A percentile compares a stretch with the other conserved stretches of the same genome.
phyloP scores from a whole-genome alignment of 30 jellyfish, hydroid and myxozoan species.

The Turritopsis dohrnii region DNA sequence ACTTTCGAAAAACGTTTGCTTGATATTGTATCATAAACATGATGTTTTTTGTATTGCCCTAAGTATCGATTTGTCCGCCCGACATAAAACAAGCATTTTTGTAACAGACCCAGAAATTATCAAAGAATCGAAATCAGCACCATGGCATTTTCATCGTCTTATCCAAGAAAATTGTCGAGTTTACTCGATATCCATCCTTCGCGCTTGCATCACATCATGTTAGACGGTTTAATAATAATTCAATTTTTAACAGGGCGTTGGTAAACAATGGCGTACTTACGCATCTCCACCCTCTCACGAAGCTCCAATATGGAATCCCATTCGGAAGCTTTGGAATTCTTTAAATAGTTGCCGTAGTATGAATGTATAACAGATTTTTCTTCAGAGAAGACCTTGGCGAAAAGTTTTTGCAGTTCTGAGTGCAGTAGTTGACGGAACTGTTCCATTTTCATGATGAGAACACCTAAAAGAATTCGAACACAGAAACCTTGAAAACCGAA shows the following conservation, averaged over 20 bases:
- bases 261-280: slow-evolving; percentile 30
- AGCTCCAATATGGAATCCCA: slow-evolving; percentile 58
- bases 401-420: slow-evolving; percentile 37
- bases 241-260: not conserved
- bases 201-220: no score
- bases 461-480: slow-evolving; percentile 38
- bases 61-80: no score
- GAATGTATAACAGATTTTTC: slow-evolving; percentile 8
- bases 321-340: slow-evolving; percentile 43
- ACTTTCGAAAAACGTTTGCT: no score
- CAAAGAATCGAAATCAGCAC: no score
- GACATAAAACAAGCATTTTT: no score
- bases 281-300: slow-evolving; percentile 31
- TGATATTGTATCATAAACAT: no score
- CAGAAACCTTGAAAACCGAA: not conserved
- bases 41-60: no score
- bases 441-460: slow-evolving; percentile 32
- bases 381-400: slow-evolving; percentile 23
- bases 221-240: not conserved
- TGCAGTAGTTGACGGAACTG: slow-evolving; percentile 43
- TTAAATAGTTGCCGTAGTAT: slow-evolving; percentile 36
- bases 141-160: no score
- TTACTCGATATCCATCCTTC: no score
- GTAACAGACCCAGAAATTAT: no score
- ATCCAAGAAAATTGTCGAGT: no score